These are phyloP conservation scores for Ridgeia piscesae DNA, from an alignment of 1,140 invertebrate species.

Conservation along the genomic window DNA sequence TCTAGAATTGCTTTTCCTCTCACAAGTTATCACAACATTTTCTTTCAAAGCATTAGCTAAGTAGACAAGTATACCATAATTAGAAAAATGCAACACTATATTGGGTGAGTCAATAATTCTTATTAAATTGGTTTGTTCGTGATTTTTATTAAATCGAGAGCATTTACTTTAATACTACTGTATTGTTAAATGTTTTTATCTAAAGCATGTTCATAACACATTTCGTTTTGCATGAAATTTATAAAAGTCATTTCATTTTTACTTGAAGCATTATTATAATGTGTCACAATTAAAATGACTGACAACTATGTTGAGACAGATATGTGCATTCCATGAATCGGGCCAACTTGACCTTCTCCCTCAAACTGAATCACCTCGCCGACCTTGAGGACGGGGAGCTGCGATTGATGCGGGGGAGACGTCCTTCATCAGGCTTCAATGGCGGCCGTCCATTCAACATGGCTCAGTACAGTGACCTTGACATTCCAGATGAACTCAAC, in stretches of 20 bases:
- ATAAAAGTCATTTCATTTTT: not conserved
- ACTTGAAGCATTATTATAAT: not conserved
- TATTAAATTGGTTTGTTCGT: not conserved
- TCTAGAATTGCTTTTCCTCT: no score
- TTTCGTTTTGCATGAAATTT: conserved; percentile 2
- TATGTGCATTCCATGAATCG: conserved; percentile 85
- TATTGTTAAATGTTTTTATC: not conserved
- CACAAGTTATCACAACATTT: no score
- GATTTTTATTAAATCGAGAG: not conserved
- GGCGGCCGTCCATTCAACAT: conserved; percentile 74
- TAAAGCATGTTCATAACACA: not conserved
- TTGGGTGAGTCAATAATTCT: no score
- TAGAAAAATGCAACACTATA: no score
- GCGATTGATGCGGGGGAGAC: conserved; percentile 75
- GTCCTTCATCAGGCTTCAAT: conserved; percentile 64
- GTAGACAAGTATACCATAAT: no score
- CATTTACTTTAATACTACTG: not conserved
- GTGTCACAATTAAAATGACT: not conserved
- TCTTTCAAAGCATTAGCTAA: no score
- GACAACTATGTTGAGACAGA: conserved; percentile 57
- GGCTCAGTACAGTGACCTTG: conserved; percentile 39
- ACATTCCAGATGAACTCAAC: conserved; percentile 65
- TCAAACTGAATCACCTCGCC: conserved; percentile 86
- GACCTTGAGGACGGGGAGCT: conserved; percentile 80
- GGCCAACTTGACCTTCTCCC: conserved; percentile 70